Conservation (phyloP, 2,113 vertebrate genomes). For the Setophaga kirtlandii region DNA sequence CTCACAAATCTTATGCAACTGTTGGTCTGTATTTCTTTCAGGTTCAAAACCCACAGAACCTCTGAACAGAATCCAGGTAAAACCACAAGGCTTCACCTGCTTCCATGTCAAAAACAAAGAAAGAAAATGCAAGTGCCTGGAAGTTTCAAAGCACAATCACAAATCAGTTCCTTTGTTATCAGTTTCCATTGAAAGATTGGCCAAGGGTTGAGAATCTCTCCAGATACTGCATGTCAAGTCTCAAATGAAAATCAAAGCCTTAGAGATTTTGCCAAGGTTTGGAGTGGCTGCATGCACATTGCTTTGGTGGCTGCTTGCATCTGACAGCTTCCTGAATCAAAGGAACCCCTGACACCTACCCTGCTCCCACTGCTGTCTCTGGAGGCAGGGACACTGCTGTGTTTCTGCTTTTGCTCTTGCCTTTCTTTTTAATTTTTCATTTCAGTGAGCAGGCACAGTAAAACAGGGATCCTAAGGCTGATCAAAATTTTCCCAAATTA, state of each 20-base stretch:
- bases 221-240: accelerated
- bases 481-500: neutral
- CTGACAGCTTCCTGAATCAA: neutral
- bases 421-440: neutral
- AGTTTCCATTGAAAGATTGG: neutral
- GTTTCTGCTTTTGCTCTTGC: neutral
- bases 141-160: neutral
- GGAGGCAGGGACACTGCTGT: neutral
- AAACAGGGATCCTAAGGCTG: neutral
- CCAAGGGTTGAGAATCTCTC: neutral
- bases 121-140: neutral
- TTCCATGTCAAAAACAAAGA: neutral
- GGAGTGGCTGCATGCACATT: neutral
- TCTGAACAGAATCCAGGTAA: neutral
- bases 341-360: neutral
- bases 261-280: neutral
- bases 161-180: neutral
- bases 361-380: neutral
- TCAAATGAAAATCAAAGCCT: neutral
- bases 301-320: neutral
- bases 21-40: neutral
- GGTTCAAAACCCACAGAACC: neutral
- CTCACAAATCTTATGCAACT: neutral
- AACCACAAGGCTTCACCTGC: neutral
- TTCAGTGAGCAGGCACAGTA: neutral